phyloP scores from a whole-genome alignment of 1,140 invertebrate genomes.

The Drosophila simulans region DNA sequence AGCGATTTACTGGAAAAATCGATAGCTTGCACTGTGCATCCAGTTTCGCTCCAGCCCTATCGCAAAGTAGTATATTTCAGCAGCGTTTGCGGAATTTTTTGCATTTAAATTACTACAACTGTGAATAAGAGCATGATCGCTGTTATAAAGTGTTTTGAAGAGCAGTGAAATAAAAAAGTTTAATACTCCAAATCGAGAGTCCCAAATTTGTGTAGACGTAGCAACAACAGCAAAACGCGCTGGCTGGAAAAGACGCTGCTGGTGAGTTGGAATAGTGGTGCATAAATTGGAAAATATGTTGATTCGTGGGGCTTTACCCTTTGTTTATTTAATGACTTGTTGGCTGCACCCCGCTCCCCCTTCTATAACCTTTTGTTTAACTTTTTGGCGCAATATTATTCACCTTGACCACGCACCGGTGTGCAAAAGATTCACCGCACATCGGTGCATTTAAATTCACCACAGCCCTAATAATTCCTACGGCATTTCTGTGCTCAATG shows the following conservation, averaged over 20 bases:
- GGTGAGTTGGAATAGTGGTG: constrained; percentile 21
- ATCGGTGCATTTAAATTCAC: constrained; percentile 15
- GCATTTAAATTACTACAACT: constrained; percentile 9
- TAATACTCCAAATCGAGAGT: not conserved
- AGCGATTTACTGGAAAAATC: no score
- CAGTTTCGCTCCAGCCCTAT: no score
- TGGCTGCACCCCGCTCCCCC: constrained; percentile 8
- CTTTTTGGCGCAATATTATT: constrained; percentile 68
- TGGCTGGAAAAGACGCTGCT: constrained; percentile 44
- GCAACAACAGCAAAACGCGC: constrained; percentile 1
- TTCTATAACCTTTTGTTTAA: constrained; percentile 50
- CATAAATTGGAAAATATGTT: not conserved
- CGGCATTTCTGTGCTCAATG: no score
- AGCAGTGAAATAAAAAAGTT: not conserved
- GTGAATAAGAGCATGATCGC: not conserved
- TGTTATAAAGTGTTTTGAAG: not conserved
- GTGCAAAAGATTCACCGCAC: no score
- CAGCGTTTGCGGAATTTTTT: constrained; percentile 12
- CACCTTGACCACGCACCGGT: constrained; percentile 38
- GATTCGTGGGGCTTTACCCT: not conserved
- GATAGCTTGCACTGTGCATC: no score
- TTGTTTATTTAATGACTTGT: constrained; percentile 11
- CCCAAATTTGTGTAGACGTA: not conserved
- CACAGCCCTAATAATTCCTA: not conserved
- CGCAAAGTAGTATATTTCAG: constrained; percentile 1